phyloP scores from a whole-genome alignment of 2,113 vertebrate genomes.

The Protobothrops mucrosquamatus region DNA sequence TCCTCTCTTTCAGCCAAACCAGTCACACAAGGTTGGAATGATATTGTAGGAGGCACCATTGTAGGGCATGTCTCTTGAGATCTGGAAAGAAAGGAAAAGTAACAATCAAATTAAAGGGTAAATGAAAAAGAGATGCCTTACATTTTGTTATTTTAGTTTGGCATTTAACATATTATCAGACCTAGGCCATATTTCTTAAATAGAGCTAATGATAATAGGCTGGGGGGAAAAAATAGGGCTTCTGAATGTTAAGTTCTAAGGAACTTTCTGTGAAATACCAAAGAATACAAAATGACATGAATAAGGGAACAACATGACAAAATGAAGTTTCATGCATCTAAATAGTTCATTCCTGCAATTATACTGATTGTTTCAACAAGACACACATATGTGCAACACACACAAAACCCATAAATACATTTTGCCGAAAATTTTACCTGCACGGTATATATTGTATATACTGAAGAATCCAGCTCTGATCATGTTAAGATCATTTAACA shows the following conservation, averaged over 20 bases:
- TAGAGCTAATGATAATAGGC: neutral
- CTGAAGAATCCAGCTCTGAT: neutral
- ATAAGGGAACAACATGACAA: slow-evolving; percentile 2
- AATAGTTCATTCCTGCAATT: slow-evolving; percentile 35
- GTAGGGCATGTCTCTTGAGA: neutral
- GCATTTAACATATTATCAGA: neutral
- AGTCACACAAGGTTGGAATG: neutral
- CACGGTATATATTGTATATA: no score
- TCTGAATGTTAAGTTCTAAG: neutral
- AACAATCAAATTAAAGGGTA: neutral
- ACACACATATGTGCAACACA: slow-evolving; percentile 20
- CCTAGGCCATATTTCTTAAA: neutral
- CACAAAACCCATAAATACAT: neutral
- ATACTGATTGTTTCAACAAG: slow-evolving; percentile 29
- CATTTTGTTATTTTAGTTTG: neutral
- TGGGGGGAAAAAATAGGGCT: neutral
- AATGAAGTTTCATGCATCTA: slow-evolving; percentile 13
- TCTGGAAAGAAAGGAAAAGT: neutral
- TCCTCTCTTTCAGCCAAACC: neutral
- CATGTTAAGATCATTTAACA: neutral
- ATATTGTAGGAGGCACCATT: neutral
- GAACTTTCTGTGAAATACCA: neutral
- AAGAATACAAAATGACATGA: slow-evolving; percentile 20
- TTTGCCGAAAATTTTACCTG: no score
- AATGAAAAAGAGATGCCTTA: neutral